phyloP scores from a whole-genome alignment of 1,140 invertebrate species.

The Lepidurus arcticus region DNA sequence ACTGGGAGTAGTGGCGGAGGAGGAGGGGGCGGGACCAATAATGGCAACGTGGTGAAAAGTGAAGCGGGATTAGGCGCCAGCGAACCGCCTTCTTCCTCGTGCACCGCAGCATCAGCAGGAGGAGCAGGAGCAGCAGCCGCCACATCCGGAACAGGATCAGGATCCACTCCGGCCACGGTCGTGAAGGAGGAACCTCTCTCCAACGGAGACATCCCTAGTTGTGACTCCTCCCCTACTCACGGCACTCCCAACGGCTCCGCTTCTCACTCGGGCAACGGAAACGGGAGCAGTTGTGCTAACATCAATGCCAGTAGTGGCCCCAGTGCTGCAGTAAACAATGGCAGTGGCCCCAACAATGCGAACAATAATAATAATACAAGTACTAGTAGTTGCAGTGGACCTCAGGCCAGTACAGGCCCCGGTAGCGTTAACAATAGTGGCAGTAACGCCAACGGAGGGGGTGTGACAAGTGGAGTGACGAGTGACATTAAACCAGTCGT shows the following conservation, averaged over 20 bases:
- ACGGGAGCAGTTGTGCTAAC: not conserved
- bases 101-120: slow-evolving; percentile 4
- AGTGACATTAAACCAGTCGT: slow-evolving; percentile 20
- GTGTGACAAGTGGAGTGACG: slow-evolving; percentile 31
- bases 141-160: slow-evolving; percentile 35
- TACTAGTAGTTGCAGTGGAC: slow-evolving; percentile 27
- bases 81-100: slow-evolving; percentile 5
- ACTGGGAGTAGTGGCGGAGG: slow-evolving; percentile 24
- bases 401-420: slow-evolving; percentile 23
- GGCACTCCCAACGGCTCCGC: slow-evolving; percentile 15
- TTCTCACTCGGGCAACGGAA: slow-evolving; percentile 17
- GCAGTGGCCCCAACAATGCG: slow-evolving; percentile 23
- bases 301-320: slow-evolving; percentile 24
- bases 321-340: slow-evolving; percentile 29
- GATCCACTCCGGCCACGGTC: slow-evolving; percentile 35
- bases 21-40: slow-evolving; percentile 28
- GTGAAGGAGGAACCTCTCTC: slow-evolving; percentile 33
- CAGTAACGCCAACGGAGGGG: slow-evolving; percentile 36
- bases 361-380: not conserved
- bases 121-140: slow-evolving; percentile 24
- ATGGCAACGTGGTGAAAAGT: slow-evolving; percentile 7
- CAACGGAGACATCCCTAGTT: slow-evolving; percentile 27
- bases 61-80: not conserved
- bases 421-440: slow-evolving; percentile 30
- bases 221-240: slow-evolving; percentile 15